Base-by-base conservation (phyloP, 1,140 invertebrate species). In the Magallana angulata region DNA sequence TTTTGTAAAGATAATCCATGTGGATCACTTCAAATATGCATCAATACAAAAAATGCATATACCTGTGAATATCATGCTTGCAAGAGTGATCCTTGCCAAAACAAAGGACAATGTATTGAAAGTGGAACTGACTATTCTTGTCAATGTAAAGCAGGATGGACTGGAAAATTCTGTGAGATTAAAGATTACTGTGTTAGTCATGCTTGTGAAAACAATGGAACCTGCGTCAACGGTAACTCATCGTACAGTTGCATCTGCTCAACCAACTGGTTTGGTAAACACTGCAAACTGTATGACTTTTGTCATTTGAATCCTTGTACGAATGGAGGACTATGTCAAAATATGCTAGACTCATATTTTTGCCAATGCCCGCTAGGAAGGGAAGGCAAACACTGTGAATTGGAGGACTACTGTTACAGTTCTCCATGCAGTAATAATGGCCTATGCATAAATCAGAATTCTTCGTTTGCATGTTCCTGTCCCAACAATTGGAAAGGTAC, bases 21-120 rank as follows among this genome's bases (percentile, higher is more conserved):
- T 94, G 94, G 95, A 80, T 98, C 98, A 94, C 89, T 89, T 56
- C 98, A 90, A 9, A 97, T 95, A 16, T 98, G 98, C 94, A 95
- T 96, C 0, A 96, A 97, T 90, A 95, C 96, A 14, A 88, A 96
- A 1, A 96, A 96, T 89, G 96, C 96, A 24, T 97, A 96, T 92
- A 96, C 96, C 60, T 99, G 98, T 94, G 95, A 96, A 5, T 99
- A 98, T 94, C 97, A 96, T 6, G 95, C 97, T 0, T 98, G 98
- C 0, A 99, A 98, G 94, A 98, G 97, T 5, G 98, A 98, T 2
- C 98, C 81, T 11, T 87, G 88, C 84, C 56, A 86, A 16, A 64
- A 89, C 62, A 16, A 60, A 18, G 88, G 76, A 24, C 16, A 16
- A 58, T 89, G 88, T 76, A 8, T 80, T 14, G 71, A 86, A 57